These are phyloP conservation scores for Parthenolecanium corni DNA, from an alignment of 2,888 invertebrate species.

Conservation along the genomic window DNA sequence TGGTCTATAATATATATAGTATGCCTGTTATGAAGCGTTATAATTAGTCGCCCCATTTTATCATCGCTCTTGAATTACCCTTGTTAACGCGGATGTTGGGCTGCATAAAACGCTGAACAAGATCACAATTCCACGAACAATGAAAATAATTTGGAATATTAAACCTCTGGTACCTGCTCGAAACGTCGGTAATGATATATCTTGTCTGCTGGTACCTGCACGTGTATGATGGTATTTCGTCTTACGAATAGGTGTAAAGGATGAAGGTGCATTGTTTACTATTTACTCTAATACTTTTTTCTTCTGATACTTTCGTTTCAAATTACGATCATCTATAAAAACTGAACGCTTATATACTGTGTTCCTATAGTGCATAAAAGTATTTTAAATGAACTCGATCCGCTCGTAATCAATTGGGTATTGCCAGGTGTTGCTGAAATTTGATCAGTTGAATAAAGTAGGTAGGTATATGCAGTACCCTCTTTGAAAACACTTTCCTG, in stretches of 20 bases:
- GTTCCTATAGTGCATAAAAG: too few species aligned
- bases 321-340: background rate
- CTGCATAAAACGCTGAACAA: background rate
- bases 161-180: conserved; percentile 18
- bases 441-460: too few species aligned
- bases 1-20: too few species aligned
- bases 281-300: background rate
- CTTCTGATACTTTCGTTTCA: background rate
- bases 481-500: too few species aligned
- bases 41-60: too few species aligned
- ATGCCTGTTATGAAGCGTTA: too few species aligned
- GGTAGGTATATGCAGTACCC: too few species aligned
- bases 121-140: background rate
- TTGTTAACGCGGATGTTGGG: background rate
- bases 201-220: conserved; percentile 29
- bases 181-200: conserved; percentile 12
- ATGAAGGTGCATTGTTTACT: conserved; percentile 23
- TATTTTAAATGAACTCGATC: too few species aligned
- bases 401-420: too few species aligned
- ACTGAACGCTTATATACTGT: too few species aligned
- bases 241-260: conserved; percentile 3
- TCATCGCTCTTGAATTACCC: background rate
- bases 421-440: too few species aligned
- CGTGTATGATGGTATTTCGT: conserved; percentile 22
- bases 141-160: background rate